These are phyloP conservation scores for Epistrophella euchroma DNA, from an alignment of 2,888 invertebrate genomes.

Conservation along the genomic window DNA sequence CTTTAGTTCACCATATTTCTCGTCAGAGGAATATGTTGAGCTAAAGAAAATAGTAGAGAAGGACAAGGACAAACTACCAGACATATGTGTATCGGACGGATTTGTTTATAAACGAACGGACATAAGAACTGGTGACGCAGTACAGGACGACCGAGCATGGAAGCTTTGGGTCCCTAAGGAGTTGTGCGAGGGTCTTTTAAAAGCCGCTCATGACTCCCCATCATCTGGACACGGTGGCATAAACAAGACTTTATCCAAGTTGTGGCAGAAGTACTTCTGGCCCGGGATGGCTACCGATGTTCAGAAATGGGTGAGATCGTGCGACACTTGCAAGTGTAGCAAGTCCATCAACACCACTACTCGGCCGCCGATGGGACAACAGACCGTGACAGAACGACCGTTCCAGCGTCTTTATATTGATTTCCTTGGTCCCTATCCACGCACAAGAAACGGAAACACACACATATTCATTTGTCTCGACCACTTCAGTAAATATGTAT, in stretches of 20 bases:
- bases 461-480: too few relatives aligned
- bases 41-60: not conserved
- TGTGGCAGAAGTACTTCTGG: not conserved
- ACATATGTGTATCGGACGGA: not conserved
- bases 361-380: not conserved
- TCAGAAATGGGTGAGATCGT: not conserved
- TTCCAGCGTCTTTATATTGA: constrained; percentile 13
- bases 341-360: not conserved
- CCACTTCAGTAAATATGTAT: too few relatives aligned
- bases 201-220: not conserved
- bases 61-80: not conserved
- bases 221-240: not conserved
- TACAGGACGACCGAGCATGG: not conserved
- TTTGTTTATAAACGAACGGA: not conserved
- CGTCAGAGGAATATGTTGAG: not conserved
- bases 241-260: not conserved
- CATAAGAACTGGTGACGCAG: not conserved
- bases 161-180: not conserved
- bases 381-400: not conserved
- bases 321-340: not conserved
- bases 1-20: not conserved
- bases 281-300: not conserved
- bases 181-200: not conserved
- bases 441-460: too few relatives aligned
- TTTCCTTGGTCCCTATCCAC: too few relatives aligned